These are phyloP conservation scores for Stegastes partitus DNA, from an alignment of 2,113 vertebrate genomes.

Conservation along the genomic window DNA sequence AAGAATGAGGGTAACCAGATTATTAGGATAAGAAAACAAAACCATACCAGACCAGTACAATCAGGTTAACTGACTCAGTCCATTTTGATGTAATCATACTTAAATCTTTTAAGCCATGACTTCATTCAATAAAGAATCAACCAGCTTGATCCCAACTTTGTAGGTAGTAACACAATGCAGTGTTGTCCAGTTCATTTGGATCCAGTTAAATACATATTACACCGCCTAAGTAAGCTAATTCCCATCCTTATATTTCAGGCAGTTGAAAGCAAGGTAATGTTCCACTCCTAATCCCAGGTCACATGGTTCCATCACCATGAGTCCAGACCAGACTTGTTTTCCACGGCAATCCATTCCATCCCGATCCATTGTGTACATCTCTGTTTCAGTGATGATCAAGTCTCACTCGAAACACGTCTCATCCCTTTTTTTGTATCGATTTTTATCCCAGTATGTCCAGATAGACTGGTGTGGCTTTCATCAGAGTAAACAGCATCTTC, in stretches of 20 bases:
- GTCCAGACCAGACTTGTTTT: background rate
- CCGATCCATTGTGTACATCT: background rate
- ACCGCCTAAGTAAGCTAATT: background rate
- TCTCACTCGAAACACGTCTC: background rate
- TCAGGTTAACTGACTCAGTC: conserved; percentile 17
- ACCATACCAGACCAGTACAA: conserved; percentile 29
- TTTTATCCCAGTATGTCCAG: conserved; percentile 86
- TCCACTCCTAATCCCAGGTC: background rate
- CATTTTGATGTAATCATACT: background rate
- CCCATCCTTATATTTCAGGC: conserved; percentile 2
- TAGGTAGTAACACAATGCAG: conserved; percentile 9
- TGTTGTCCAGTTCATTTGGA: conserved; percentile 9
- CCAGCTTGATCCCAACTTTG: background rate
- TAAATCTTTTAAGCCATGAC: background rate
- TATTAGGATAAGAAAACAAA: conserved; percentile 12
- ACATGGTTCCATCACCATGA: conserved; percentile 6
- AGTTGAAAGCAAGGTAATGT: conserved; percentile 17
- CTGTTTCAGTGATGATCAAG: conserved; percentile 6
- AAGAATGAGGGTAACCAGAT: conserved; percentile 4
- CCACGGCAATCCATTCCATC: background rate
- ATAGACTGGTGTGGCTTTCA: conserved; percentile 87
- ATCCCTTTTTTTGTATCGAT: background rate
- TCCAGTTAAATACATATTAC: background rate
- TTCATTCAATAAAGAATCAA: conserved; percentile 27
- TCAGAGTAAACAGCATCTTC: conserved; percentile 83